Base-by-base conservation (phyloP, 2,888 invertebrate genomes). In the Poecilobothrus nobilitatus region DNA sequence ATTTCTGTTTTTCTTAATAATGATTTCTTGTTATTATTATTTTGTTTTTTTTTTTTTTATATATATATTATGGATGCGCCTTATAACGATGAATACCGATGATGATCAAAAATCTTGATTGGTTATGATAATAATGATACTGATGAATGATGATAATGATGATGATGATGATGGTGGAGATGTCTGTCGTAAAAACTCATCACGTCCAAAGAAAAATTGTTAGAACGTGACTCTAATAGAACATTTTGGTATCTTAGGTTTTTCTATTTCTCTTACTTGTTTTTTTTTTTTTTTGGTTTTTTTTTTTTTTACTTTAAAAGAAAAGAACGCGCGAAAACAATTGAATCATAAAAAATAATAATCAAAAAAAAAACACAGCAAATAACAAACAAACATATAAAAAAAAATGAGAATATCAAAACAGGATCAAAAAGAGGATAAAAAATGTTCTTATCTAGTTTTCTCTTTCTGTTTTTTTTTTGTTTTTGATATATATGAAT, bases 161-260 rank as follows among this genome's bases (percentile, higher is more conserved):
- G 15, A 53, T 53, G 18, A 53, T 15, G 18, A 9, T 53, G 15
- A 53, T 53, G 53, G 15, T 53, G 3, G 18, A 12, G 53, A n/a
- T 53, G 53, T 53, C 53, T 53, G 53, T 53, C 53, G 53, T 53
- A 53, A 53, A 53, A 53, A 18, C 53, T 53, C 53, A 53, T 53
- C 53, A 53, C 53, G 53, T 53, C 53, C 53, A 53, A 53, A 53
- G 18, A 53, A 53, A 53, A 53, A 53, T 53, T 53, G 18, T n/a
- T 18, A 53, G 15, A 18, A 53, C 53, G 53, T 53, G 53, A 53
- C 53, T 53, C 53, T 53, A 53, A 53, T 53, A 53, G 53, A 53
- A 53, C 53, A 53, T 53, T 27, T 27, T 53, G 18, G 12, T 53
- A 53, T 53, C 15, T 53, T 12, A 15, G 7, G 6, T 5, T 53